Percentiles rank a stretch among this genome's conserved stretches.
Evolutionary conservation across 2,888 invertebrate genomes (phyloP).

Genomic region (Thymelicus sylvestris): DNA sequence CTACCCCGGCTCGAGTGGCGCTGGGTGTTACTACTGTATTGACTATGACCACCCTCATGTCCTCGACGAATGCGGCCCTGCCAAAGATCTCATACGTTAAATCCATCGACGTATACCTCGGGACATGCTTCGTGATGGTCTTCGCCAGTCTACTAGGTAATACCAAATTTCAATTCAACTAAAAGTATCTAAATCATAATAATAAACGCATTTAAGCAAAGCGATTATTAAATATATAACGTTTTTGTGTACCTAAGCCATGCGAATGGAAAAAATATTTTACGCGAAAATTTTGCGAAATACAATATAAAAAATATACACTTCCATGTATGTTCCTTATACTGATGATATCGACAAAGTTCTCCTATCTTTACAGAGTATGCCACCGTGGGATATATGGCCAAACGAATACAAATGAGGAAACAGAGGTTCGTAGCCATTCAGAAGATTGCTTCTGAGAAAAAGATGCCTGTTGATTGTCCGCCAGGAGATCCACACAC

Average conservation of each 20-base stretch:
- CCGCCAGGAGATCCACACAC: constrained; percentile 88
- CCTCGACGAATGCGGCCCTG: constrained; percentile 97
- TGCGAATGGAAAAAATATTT: constrained; percentile 3
- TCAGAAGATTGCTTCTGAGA: constrained; percentile 96
- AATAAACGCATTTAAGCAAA: constrained; percentile 35
- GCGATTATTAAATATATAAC: constrained; percentile 39
- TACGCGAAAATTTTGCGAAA: constrained; percentile 8
- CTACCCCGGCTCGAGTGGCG: constrained; percentile 96
- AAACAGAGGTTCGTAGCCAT: constrained; percentile 96
- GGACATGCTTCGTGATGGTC: constrained; percentile 99
- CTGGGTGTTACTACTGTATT: constrained; percentile 97
- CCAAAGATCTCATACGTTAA: constrained; percentile 99
- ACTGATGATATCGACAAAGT: constrained; percentile 43
- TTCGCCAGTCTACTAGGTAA: constrained; percentile 98
- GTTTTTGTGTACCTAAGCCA: background rate
- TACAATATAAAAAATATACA: background rate
- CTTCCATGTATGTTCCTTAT: constrained; percentile 12
- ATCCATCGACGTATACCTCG: constrained; percentile 98
- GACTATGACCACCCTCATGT: constrained; percentile 99
- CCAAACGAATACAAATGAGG: constrained; percentile 98
- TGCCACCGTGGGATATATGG: constrained; percentile 99
- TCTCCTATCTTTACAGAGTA: constrained; percentile 90
- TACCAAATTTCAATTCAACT: constrained; percentile 47
- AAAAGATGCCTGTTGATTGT: constrained; percentile 93
- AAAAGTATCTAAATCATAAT: background rate